Base-by-base conservation (phyloP, 2,888 invertebrate species). In the Drosophila sordidapex region DNA sequence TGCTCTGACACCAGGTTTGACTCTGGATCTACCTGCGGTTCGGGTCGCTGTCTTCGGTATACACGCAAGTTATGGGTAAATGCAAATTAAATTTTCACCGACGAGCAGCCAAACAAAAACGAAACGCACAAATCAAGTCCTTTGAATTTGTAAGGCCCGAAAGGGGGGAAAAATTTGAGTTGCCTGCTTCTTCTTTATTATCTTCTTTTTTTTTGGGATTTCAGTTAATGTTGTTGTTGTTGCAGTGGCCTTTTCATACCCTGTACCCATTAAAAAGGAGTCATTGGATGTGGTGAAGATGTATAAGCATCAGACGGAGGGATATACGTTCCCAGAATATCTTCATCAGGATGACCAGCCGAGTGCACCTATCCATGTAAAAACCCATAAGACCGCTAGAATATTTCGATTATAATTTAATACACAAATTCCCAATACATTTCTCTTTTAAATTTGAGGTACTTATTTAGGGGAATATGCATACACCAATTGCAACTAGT, bases 21-120 rank as follows among this genome's bases (percentile, higher is more conserved):
- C 10, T 56, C 36, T 57, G 43, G 31, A 10, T 49, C 13, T 27
- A 40, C 25, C 25, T 27, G 29, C 11, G 62, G 48, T 53, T 72
- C 70, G 67, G 75, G 71, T 70, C 58, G 69, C 73, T 31, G n/a
- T 29, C 29, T 57, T 57, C 13, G 57, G 57, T 31, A 40, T 43
- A 15, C 57, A 40, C 62, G 74, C 70, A 74, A 83, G 87, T 87
- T 85, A 85, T 85, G 85, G 87, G 85, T 83, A 85, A 87, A 87
- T 85, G 85, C 78, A 85, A 85, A 85, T 85, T 87, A 87, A 85
- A 85, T 85, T 85, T 85, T 72, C 78, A 83, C 73, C 65, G 65
- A 78, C 76, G 63, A 65, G 18, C 63, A 64, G 64, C 56, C 74
- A 62, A 68, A 64, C 59, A 51, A 58, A 82, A 75, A 69, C 61